Evolutionary conservation across 2,888 invertebrate genomes (phyloP).

Genomic region (Ochropacha duplaris): DNA sequence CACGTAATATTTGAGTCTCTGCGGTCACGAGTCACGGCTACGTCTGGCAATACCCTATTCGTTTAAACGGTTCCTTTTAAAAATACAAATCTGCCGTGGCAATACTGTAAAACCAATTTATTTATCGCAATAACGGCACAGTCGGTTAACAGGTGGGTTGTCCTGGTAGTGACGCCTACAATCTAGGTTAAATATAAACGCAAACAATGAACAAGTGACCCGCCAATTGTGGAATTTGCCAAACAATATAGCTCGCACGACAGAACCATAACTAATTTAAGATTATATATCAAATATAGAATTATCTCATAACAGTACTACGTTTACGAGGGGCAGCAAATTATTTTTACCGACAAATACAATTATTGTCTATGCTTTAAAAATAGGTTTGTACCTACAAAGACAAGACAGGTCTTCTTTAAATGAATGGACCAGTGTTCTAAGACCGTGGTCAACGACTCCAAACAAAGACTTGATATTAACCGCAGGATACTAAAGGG

Average conservation of each 20-base stretch:
- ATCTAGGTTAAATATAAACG: conserved; percentile 41
- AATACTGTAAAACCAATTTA: conserved; percentile 14
- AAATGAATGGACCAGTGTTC: conserved; percentile 31
- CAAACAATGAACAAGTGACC: conserved; percentile 43
- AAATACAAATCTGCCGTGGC: neutral
- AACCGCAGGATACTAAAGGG: neutral
- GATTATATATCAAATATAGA: conserved; percentile 1
- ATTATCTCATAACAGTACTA: neutral
- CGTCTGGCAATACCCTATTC: neutral
- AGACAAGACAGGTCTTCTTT: conserved; percentile 20
- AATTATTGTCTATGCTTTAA: neutral
- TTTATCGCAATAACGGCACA: conserved; percentile 44
- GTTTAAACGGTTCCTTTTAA: neutral
- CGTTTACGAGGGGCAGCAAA: neutral
- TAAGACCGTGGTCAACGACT: conserved; percentile 24
- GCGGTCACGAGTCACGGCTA: conserved; percentile 4
- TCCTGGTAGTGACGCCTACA: conserved; percentile 45
- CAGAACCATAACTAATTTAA: neutral
- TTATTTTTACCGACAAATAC: neutral
- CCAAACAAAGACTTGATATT: conserved; percentile 24
- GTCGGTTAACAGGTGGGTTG: conserved; percentile 40
- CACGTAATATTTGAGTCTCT: neutral
- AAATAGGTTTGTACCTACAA: neutral
- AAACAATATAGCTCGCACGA: neutral
- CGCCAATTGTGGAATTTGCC: conserved; percentile 30